Percentiles rank a stretch among this genome's conserved stretches.
These are phyloP conservation scores for Pachydiplax longipennis DNA, from an alignment of 2,888 invertebrate species.

Conservation along the genomic window DNA sequence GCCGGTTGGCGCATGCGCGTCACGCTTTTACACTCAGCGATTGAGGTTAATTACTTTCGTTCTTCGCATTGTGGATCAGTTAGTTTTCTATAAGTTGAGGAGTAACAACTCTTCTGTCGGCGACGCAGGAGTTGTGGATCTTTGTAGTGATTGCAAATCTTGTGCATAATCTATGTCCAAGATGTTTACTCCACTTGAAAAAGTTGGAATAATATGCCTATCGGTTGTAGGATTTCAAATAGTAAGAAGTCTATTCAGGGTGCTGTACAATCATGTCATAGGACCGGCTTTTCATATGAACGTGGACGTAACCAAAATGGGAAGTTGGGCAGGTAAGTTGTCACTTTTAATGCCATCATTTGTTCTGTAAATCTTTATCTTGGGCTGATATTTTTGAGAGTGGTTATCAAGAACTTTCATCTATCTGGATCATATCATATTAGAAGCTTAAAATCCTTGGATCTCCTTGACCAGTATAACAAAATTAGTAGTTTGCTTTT, in stretches of 20 bases:
- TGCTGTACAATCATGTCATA: constrained; percentile 60
- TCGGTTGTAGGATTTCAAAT: constrained; percentile 59
- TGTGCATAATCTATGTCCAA: not conserved
- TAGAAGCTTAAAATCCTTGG: too few species aligned
- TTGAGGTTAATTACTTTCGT: not conserved
- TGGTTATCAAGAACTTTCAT: too few species aligned
- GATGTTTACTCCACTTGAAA: constrained; percentile 60
- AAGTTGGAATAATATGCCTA: constrained; percentile 62
- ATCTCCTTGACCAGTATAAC: too few species aligned
- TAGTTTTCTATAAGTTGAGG: too few species aligned
- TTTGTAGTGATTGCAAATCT: not conserved
- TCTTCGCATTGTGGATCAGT: not conserved
- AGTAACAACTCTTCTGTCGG: not conserved
- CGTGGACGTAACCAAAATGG: constrained; percentile 71
- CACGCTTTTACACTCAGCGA: not conserved
- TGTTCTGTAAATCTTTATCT: too few species aligned
- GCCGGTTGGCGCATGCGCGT: constrained; percentile 33
- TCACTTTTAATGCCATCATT: not conserved
- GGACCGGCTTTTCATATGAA: constrained; percentile 64
- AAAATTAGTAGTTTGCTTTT: too few species aligned
- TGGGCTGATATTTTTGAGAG: too few species aligned
- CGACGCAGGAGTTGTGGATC: not conserved
- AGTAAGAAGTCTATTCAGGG: constrained; percentile 63
- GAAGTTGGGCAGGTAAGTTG: constrained; percentile 82
- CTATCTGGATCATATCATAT: too few species aligned